Conservation (phyloP, 1,140 invertebrate genomes). For the Platorchestia sp. region DNA sequence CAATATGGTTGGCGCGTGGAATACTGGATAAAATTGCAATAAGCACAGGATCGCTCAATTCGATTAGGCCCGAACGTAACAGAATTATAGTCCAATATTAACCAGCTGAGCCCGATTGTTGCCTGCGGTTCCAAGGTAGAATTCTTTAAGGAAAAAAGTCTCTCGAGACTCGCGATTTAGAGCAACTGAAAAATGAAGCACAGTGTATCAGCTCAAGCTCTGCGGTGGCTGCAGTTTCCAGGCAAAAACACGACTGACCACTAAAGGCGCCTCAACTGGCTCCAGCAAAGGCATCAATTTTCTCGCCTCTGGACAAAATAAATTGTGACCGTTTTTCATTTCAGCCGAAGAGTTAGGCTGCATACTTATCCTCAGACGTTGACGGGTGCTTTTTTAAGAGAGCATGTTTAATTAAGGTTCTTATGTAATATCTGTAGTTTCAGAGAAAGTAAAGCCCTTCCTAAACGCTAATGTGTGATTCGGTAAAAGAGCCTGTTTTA, state of each 20-base stretch:
- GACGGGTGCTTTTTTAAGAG: not conserved
- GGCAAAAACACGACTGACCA: not conserved
- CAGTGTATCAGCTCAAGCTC: not conserved
- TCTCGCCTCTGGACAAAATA: not conserved
- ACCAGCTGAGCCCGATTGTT: slow-evolving; percentile 47
- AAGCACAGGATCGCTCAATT: slow-evolving; percentile 30
- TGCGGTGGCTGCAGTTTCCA: not conserved
- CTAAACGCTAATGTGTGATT: not conserved
- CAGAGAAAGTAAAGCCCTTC: too few relatives aligned
- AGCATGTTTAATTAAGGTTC: too few relatives aligned
- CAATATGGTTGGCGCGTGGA: not conserved
- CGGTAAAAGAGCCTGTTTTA: not conserved
- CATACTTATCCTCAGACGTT: not conserved
- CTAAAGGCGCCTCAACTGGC: slow-evolving; percentile 6
- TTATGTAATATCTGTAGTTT: too few relatives aligned
- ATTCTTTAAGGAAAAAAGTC: not conserved
- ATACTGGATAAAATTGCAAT: slow-evolving; percentile 28
- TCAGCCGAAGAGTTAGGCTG: not conserved
- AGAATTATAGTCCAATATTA: slow-evolving; percentile 47
- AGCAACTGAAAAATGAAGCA: not conserved
- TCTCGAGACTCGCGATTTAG: not conserved
- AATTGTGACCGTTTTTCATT: not conserved
- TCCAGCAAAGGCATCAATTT: slow-evolving; percentile 2
- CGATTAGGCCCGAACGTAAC: slow-evolving; percentile 50
- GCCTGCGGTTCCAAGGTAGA: slow-evolving; percentile 17